phyloP scores from a whole-genome alignment of 2,888 invertebrate species.

The Boloria euphrosyne region DNA sequence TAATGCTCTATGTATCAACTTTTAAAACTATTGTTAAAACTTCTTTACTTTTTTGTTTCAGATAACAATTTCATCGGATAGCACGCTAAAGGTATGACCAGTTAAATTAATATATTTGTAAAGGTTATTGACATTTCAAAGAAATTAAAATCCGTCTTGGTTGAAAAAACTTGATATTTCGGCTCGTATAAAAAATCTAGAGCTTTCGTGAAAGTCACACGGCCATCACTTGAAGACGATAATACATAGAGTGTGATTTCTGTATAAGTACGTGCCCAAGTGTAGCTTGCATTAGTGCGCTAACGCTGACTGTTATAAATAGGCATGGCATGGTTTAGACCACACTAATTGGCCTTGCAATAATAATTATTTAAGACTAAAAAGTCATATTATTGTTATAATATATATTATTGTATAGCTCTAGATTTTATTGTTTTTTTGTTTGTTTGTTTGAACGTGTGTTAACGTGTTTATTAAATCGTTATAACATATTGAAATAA shows the following conservation, averaged over 20 bases:
- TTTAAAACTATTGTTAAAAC: not conserved
- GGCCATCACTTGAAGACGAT: slow-evolving; percentile 21
- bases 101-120: not conserved
- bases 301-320: slow-evolving; percentile 26
- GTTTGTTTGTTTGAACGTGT: too few species aligned
- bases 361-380: too few species aligned
- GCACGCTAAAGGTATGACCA: not conserved
- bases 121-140: too few species aligned
- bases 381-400: too few species aligned
- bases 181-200: slow-evolving; percentile 12
- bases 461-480: too few species aligned
- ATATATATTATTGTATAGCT: too few species aligned
- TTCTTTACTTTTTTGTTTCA: slow-evolving; percentile 1
- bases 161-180: slow-evolving; percentile 1
- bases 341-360: too few species aligned
- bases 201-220: slow-evolving; percentile 27
- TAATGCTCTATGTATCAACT: not conserved
- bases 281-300: slow-evolving; percentile 32
- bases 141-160: too few species aligned
- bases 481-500: too few species aligned
- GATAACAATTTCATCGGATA: not conserved
- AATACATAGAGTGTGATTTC: slow-evolving; percentile 35
- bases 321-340: not conserved
- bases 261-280: slow-evolving; percentile 39
- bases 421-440: too few species aligned